A percentile compares a stretch with the other conserved stretches of the same genome.
phyloP scores from a whole-genome alignment of 2,888 invertebrate species.

The Lasius fuliginosus region DNA sequence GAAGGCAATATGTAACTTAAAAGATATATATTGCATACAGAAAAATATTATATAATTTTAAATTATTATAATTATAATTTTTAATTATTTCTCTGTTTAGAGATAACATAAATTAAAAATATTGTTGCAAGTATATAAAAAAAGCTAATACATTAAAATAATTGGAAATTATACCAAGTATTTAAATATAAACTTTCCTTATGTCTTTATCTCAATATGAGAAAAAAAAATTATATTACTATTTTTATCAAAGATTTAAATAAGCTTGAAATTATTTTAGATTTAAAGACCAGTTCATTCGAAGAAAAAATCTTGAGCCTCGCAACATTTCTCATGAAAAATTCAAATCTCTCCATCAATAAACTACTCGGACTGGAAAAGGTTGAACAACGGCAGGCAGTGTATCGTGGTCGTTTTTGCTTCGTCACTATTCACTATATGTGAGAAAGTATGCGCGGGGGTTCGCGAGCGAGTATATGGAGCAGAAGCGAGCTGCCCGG shows the following conservation, averaged over 20 bases:
- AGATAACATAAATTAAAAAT: not conserved
- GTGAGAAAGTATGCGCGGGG: conserved; percentile 48
- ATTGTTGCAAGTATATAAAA: not conserved
- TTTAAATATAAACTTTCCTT: not conserved
- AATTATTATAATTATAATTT: not conserved
- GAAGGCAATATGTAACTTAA: not conserved
- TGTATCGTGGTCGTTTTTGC: conserved; percentile 1
- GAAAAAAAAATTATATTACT: not conserved
- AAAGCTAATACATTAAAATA: not conserved
- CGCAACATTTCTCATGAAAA: conserved; percentile 2
- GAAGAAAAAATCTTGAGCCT: not conserved
- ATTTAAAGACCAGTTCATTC: not conserved
- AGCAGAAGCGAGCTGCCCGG: conserved; percentile 76
- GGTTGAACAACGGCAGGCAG: not conserved
- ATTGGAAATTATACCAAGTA: not conserved
- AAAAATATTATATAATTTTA: not conserved
- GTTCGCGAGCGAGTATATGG: conserved; percentile 66
- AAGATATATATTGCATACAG: not conserved
- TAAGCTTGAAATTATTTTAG: conserved; percentile 8
- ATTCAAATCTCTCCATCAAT: not conserved
- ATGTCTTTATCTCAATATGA: not conserved
- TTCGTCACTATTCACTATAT: conserved; percentile 51
- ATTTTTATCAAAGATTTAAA: not conserved
- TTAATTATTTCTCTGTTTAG: conserved; percentile 6
- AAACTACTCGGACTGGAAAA: not conserved